Percentiles rank a stretch among this genome's conserved stretches.
These are phyloP conservation scores for Onychorhynchus coronatus DNA, from an alignment of 2,113 vertebrate species.

Conservation along the genomic window DNA sequence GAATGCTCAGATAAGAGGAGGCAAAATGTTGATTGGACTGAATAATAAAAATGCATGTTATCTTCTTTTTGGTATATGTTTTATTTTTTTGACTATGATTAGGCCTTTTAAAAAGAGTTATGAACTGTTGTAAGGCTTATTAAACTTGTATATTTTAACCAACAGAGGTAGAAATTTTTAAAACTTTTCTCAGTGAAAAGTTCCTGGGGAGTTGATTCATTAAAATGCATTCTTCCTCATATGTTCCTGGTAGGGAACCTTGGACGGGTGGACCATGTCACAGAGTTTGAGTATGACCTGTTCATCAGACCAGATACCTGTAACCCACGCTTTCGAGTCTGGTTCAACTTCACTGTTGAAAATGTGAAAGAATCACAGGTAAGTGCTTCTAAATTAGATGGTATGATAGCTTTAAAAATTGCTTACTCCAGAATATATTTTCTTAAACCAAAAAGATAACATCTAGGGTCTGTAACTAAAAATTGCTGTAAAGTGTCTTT, in stretches of 20 bases:
- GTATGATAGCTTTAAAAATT: neutral
- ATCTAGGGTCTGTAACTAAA: neutral
- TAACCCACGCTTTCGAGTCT: conserved; percentile 96
- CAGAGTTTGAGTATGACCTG: conserved; percentile 96
- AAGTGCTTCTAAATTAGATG: neutral
- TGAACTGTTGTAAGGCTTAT: neutral
- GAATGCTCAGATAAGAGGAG: neutral
- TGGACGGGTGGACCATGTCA: conserved; percentile 90
- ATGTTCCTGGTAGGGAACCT: conserved; percentile 84
- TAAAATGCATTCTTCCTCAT: neutral
- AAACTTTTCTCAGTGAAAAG: neutral
- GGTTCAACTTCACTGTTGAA: conserved; percentile 98
- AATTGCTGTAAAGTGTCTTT: neutral
- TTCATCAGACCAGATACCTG: conserved; percentile 97
- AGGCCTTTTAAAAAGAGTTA: neutral
- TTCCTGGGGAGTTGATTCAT: neutral
- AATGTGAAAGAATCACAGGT: conserved; percentile 94
- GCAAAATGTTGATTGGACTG: neutral
- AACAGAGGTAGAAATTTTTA: neutral
- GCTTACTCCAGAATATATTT: neutral
- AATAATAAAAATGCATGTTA: neutral
- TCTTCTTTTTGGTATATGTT: neutral
- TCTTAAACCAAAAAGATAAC: neutral
- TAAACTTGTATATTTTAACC: neutral
- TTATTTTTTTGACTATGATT: neutral